Conservation (phyloP, 2,888 invertebrate genomes). For the Serripes groenlandicus region DNA sequence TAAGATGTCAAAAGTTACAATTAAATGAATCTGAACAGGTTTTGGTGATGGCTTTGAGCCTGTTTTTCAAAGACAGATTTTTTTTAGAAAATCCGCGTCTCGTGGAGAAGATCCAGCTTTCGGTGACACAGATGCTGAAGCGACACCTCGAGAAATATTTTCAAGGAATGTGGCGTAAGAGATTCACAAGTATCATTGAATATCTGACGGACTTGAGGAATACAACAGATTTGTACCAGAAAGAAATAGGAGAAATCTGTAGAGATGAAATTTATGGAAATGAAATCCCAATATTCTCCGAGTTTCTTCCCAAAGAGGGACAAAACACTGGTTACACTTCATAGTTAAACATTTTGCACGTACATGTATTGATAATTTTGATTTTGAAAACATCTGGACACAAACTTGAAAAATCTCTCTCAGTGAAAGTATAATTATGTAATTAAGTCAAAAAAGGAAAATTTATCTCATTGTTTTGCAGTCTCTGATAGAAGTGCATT, state of each 20-base stretch:
- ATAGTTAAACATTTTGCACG: too few relatives aligned
- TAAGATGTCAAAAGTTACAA: slow-evolving; percentile 42
- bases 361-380: too few relatives aligned
- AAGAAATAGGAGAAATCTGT: slow-evolving; percentile 57
- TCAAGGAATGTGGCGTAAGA: background rate
- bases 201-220: slow-evolving; percentile 38
- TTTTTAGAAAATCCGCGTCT: slow-evolving; percentile 34
- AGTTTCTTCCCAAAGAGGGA: slow-evolving; percentile 4
- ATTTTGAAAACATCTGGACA: too few relatives aligned
- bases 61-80: slow-evolving; percentile 54
- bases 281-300: slow-evolving; percentile 7
- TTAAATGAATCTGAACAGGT: slow-evolving; percentile 50
- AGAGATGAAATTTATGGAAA: slow-evolving; percentile 50
- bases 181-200: slow-evolving; percentile 60
- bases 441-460: too few relatives aligned
- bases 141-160: slow-evolving; percentile 17
- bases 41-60: slow-evolving; percentile 36
- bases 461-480: too few relatives aligned
- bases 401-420: too few relatives aligned
- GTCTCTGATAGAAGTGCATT: too few relatives aligned
- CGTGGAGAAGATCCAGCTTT: slow-evolving; percentile 59
- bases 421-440: too few relatives aligned
- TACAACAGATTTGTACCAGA: slow-evolving; percentile 26
- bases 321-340: background rate
- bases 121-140: slow-evolving; percentile 34